phyloP scores from a whole-genome alignment of 2,888 invertebrate species.

The Crepidodera aurea region DNA sequence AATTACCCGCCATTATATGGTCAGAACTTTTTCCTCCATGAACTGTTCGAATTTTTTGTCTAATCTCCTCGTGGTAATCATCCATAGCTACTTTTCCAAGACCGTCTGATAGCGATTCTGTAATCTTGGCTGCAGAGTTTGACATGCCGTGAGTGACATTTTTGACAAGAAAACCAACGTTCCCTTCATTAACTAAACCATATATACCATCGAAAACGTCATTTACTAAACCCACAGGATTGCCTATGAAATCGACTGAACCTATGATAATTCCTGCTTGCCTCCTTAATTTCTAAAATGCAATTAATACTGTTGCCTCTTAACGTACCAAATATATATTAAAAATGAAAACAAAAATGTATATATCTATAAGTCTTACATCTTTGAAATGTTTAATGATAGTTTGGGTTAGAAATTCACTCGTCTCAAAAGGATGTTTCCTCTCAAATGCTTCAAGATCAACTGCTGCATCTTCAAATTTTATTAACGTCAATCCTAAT shows the following conservation, averaged over 20 bases:
- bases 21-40: conserved; percentile 68
- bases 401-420: conserved; percentile 81
- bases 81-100: conserved; percentile 87
- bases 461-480: conserved; percentile 96
- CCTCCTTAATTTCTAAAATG: conserved; percentile 82
- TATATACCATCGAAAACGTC: conserved; percentile 96
- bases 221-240: conserved; percentile 93
- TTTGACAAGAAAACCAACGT: conserved; percentile 89
- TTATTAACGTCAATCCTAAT: conserved; percentile 87
- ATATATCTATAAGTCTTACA: too few species aligned
- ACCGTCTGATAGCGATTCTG: conserved; percentile 91
- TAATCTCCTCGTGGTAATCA: conserved; percentile 88
- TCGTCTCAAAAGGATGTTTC: conserved; percentile 91
- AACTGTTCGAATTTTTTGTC: conserved; percentile 73
- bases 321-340: neutral
- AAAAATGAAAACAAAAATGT: too few species aligned
- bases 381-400: conserved; percentile 88
- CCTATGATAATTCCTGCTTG: conserved; percentile 96
- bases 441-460: conserved; percentile 89
- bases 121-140: conserved; percentile 96
- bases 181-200: conserved; percentile 90
- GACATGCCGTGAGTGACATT: conserved; percentile 97
- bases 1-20: conserved; percentile 80
- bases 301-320: neutral
- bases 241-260: conserved; percentile 97